A percentile compares a stretch with the other conserved stretches of the same genome.
Evolutionary conservation across 2,888 invertebrate species (phyloP).

Genomic region (Drosophila macrospina): DNA sequence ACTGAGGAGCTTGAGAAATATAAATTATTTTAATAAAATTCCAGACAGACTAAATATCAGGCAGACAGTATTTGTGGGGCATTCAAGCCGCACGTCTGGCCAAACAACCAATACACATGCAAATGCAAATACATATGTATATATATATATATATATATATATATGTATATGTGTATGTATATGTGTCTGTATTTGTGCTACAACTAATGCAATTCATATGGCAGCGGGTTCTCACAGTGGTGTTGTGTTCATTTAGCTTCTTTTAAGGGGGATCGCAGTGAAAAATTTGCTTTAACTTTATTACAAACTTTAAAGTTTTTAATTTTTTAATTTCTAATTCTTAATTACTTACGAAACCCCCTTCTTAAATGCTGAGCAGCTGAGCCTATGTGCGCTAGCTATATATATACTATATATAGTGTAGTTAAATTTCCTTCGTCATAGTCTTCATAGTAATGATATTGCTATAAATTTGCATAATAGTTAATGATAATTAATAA

Average conservation of each 20-base stretch:
- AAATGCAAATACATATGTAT: conserved; percentile 3
- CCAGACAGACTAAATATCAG: conserved; percentile 67
- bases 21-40: conserved; percentile 71
- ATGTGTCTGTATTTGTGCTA: conserved; percentile 2
- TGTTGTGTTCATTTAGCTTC: not conserved
- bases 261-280: not conserved
- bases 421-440: too few relatives aligned
- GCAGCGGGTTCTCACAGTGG: conserved; percentile 17
- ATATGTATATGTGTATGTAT: too few relatives aligned
- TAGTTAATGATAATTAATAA: too few relatives aligned
- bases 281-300: not conserved
- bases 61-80: conserved; percentile 42
- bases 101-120: conserved; percentile 25
- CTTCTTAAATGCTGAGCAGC: too few relatives aligned
- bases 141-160: too few relatives aligned
- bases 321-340: too few relatives aligned
- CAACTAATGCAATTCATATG: conserved; percentile 29
- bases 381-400: too few relatives aligned
- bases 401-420: too few relatives aligned
- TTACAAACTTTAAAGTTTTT: too few relatives aligned
- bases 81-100: conserved; percentile 39
- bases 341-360: too few relatives aligned
- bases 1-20: conserved; percentile 25
- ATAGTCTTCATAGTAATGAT: too few relatives aligned
- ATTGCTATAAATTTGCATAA: too few relatives aligned